Conservation (phyloP, 2,888 invertebrate species). For the Diarsia mendica region DNA sequence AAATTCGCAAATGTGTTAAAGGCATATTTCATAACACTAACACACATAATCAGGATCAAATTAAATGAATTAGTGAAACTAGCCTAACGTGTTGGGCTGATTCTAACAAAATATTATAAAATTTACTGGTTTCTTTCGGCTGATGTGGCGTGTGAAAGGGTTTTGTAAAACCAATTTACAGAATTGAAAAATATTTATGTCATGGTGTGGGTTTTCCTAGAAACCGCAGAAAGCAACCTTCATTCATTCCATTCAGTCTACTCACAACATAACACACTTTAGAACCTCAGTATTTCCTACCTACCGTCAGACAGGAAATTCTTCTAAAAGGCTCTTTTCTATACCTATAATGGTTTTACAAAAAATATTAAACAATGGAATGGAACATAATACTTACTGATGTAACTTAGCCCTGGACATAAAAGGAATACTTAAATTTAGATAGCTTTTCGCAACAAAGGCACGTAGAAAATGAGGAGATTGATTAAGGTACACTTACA, state of each 20-base stretch:
- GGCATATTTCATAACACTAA: too few species aligned
- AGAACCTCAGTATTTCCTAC: conserved; percentile 20
- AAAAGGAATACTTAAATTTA: conserved; percentile 45
- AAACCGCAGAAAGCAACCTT: too few species aligned
- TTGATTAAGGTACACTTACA: conserved; percentile 12
- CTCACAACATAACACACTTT: not conserved
- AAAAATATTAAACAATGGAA: conserved; percentile 32
- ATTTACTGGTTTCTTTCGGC: too few species aligned
- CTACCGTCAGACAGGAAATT: conserved; percentile 37
- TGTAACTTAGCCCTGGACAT: conserved; percentile 14
- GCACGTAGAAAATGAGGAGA: conserved; percentile 4
- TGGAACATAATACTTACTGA: conserved; percentile 13
- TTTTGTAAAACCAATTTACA: too few species aligned
- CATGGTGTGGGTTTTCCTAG: too few species aligned
- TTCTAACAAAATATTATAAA: too few species aligned
- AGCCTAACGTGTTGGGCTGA: too few species aligned
- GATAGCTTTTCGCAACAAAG: conserved; percentile 17
- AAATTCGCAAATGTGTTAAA: not conserved
- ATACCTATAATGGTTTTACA: conserved; percentile 35
- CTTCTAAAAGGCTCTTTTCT: conserved; percentile 37
- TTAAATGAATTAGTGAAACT: too few species aligned
- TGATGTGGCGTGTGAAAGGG: too few species aligned
- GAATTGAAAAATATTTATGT: too few species aligned
- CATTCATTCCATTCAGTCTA: too few species aligned
- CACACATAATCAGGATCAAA: too few species aligned